Conservation (phyloP, 1,140 invertebrate species). For the Tetramorium alpestre region DNA sequence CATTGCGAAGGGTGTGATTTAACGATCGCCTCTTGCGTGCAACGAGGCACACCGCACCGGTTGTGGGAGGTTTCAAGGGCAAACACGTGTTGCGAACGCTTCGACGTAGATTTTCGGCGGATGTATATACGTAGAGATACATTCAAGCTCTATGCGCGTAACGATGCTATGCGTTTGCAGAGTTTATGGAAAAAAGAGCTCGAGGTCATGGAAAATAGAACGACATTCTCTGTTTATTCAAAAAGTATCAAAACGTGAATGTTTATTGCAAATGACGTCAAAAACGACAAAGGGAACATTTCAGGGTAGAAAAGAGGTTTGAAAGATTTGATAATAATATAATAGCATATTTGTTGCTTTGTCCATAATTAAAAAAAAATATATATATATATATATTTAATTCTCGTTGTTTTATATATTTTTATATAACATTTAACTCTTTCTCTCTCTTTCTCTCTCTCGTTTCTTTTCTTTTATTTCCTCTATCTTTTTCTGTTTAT, state of each 20-base stretch:
- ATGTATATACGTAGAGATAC: background rate
- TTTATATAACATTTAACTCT: background rate
- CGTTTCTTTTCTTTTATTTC: background rate
- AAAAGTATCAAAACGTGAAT: background rate
- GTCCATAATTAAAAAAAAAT: background rate
- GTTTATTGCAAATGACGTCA: background rate
- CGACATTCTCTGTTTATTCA: background rate
- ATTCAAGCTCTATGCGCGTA: background rate
- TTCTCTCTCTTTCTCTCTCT: background rate
- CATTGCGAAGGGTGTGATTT: slow-evolving; percentile 31
- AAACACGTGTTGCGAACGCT: slow-evolving; percentile 39
- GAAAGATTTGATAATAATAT: background rate
- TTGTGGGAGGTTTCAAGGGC: slow-evolving; percentile 41
- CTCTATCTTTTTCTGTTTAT: background rate
- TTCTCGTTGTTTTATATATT: background rate
- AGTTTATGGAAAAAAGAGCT: background rate
- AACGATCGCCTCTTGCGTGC: slow-evolving; percentile 40
- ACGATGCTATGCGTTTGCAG: background rate
- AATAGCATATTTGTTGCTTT: background rate
- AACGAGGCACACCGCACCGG: background rate
- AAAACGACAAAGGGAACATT: background rate
- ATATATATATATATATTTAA: background rate
- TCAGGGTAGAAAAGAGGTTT: background rate
- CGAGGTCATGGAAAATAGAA: background rate
- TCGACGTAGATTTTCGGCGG: slow-evolving; percentile 33